Conservation (phyloP, 2,797 vertebrate genomes). For the Enteromius trimaculatus region DNA sequence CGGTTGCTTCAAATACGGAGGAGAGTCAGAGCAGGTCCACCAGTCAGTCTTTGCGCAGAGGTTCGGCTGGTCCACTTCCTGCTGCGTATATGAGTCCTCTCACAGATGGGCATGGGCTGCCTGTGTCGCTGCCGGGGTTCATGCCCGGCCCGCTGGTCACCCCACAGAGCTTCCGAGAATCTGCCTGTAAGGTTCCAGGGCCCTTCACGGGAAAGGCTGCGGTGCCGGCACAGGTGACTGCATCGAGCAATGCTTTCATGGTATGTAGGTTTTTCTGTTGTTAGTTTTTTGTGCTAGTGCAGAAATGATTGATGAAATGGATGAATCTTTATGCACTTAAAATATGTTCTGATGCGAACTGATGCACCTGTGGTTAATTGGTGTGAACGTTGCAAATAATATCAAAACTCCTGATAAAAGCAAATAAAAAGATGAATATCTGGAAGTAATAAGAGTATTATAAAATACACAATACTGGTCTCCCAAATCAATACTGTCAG, state of each 20-base stretch:
- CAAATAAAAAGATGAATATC: too few species aligned
- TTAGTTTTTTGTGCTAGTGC: neutral
- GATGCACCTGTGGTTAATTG: too few species aligned
- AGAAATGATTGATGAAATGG: neutral
- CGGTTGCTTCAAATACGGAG: constrained; percentile 72
- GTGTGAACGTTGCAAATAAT: too few species aligned
- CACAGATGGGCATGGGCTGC: constrained; percentile 80
- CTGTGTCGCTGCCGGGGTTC: constrained; percentile 84
- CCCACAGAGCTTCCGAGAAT: constrained; percentile 92
- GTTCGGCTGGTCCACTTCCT: constrained; percentile 69
- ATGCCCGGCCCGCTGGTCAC: constrained; percentile 86
- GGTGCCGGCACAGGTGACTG: constrained; percentile 76
- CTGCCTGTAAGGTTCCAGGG: constrained; percentile 75
- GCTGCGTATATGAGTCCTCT: constrained; percentile 77
- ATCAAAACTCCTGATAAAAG: too few species aligned
- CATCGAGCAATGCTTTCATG: neutral
- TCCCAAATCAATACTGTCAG: too few species aligned
- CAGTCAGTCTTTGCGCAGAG: constrained; percentile 63
- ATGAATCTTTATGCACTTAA: too few species aligned
- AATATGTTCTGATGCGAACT: too few species aligned
- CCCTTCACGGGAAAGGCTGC: constrained; percentile 75
- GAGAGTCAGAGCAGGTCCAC: constrained; percentile 70
- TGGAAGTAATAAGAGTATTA: too few species aligned
- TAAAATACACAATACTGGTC: too few species aligned
- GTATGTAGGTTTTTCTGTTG: neutral